Base-by-base conservation (phyloP, 2,888 invertebrate species). In the Amiota mariae region DNA sequence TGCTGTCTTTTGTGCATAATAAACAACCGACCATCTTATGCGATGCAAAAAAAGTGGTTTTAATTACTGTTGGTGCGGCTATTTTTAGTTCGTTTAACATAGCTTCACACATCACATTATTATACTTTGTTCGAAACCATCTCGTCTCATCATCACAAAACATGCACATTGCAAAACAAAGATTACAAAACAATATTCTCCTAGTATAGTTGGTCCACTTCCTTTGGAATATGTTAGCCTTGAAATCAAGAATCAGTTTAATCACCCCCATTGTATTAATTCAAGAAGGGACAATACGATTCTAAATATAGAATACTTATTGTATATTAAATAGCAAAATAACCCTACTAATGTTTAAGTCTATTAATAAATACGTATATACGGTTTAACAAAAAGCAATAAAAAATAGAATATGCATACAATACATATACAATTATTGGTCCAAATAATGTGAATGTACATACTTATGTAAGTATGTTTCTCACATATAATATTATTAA, bases 31-130 rank as follows among this genome's bases (percentile, higher is more conserved):
- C 6, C 24, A 12, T n/a, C 24, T 20, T n/a, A 49, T 47, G 46
- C 71, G 46, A 57, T 9, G 24, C 51, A 20, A 36, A 12, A 64
- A 51, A 54, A 20, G 71, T 54, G 10, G 15, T 49, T 51, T 51
- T 71, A 13, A 49, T 49, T 51, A n/a, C 49, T n/a, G 15, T 51
- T 51, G 71, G 71, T 71, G 71, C 63, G 71, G 71, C n/a, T 68
- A 18, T 20, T 51, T 18, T 51, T 57, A 8, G n/a, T 36, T 15
- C 49, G 12, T 61, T 51, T 63, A 4, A 4, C 18, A 20, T 49
- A 24, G 49, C 49, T 64, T 63, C 24, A 13, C 46, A 13, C 36
- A 24, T 24, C 24, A n/a, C n/a, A n/a, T n/a, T n/a, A 24, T 24
- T 24, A 3, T 24, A 24, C 36, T 63, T 63, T 24, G 12, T 6